Evolutionary conservation across 2,888 invertebrate species (phyloP), one percentile per base, ranked within the genome.

Genomic region (Azorinus chamasolen): DNA sequence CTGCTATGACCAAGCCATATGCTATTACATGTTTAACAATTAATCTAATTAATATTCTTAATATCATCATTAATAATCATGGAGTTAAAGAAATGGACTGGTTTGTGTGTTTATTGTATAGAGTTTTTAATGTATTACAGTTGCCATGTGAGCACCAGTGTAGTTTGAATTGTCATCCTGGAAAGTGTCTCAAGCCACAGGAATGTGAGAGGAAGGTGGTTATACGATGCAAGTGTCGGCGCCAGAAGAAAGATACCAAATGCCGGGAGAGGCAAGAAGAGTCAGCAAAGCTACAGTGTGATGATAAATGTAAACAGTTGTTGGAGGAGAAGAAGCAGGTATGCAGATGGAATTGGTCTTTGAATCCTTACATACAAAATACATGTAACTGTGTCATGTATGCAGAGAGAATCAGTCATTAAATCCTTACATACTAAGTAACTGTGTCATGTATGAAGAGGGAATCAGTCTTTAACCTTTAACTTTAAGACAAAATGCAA

Each of bases 121-220:
- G n/a, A n/a, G n/a, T n/a, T n/a, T n/a, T n/a, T n/a, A n/a, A n/a
- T n/a, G 10, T 18, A 24, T 72, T 84, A 5, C 91, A 97, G 95
- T 95, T 96, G 91, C 92, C 95, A 8, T 98, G 98, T 93, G 96
- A 97, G 0, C 98, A 98, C 93, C 95, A 96, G 8, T 93, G 93
- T 83, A 85, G 88, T 16, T 62, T 82, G 32, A 62, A 69, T 8
- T 93, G 93, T 81, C 93, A 93, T 83, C 66, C 85, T 39, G 92
- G 92, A 8, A 61, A 76, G 0, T 93, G 93, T 70, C 85, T 88
- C 0, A 74, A 80, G 14, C 93, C 94, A 5, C 95, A 96, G 75
- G 91, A 93, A 0, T 98, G 98, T 90, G 95, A 95, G 66, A 96
- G 96, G 89, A 97, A 96, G 92, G 95, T 97, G 0, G 96, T 96